Percentiles rank a stretch among this genome's conserved stretches.
Conservation (phyloP, 2,113 vertebrate species). For the Calidris pygmaea region DNA sequence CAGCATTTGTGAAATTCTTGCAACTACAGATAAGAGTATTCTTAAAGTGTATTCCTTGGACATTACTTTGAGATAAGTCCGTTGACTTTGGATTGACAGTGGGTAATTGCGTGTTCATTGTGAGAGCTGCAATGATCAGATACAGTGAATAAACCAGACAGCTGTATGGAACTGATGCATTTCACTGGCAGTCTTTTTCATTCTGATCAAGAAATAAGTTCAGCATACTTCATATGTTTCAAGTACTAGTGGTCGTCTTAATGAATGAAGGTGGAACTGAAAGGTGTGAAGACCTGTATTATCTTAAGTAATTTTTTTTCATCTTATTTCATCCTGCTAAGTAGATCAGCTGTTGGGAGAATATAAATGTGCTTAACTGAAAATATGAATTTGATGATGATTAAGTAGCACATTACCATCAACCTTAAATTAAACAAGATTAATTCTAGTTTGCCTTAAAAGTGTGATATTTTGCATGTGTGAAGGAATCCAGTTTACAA, state of each 20-base stretch:
- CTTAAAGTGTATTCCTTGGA: not conserved
- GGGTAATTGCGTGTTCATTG: not conserved
- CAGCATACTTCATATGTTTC: not conserved
- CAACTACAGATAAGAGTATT: not conserved
- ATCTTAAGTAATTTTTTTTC: not conserved
- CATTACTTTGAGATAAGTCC: not conserved
- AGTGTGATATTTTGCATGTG: not conserved
- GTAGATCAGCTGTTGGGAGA: not conserved
- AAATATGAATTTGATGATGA: not conserved
- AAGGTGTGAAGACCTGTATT: not conserved
- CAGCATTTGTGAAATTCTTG: not conserved
- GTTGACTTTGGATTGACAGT: not conserved
- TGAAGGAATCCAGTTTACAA: not conserved
- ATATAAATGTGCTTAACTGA: not conserved
- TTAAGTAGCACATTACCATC: not conserved
- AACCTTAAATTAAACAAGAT: not conserved
- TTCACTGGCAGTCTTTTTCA: not conserved
- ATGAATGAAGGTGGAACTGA: not conserved
- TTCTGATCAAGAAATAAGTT: not conserved
- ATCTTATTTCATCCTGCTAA: not conserved
- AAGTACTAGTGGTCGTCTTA: not conserved
- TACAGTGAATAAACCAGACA: not conserved
- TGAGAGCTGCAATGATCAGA: not conserved
- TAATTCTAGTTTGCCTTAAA: not conserved
- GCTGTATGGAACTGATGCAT: rapidly evolving